These are phyloP conservation scores for Sycophila sp. DNA, from an alignment of 1,140 invertebrate genomes.

Conservation along the genomic window DNA sequence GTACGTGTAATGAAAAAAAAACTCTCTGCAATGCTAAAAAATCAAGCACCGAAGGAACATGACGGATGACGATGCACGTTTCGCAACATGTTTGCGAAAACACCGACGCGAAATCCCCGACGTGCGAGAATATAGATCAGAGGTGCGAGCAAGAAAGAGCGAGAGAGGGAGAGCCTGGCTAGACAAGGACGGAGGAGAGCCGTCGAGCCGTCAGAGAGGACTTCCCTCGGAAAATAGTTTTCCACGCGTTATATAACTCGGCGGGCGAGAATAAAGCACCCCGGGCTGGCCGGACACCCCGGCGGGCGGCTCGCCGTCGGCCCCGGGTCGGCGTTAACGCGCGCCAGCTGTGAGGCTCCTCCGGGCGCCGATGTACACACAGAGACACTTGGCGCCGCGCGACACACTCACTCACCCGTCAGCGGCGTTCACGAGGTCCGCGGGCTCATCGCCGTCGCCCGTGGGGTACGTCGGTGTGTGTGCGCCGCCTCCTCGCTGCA, in stretches of 20 bases:
- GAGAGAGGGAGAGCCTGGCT: too few relatives aligned
- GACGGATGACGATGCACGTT: constrained; percentile 7
- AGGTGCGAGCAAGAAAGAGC: background rate
- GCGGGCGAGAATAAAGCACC: too few relatives aligned
- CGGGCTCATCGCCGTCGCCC: background rate
- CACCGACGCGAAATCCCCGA: background rate
- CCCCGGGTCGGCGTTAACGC: too few relatives aligned
- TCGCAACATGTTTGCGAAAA: background rate
- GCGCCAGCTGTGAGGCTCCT: constrained; percentile 40
- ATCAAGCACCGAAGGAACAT: background rate
- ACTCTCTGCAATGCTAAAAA: background rate
- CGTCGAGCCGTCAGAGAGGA: too few relatives aligned
- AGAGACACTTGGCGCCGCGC: constrained; percentile 21
- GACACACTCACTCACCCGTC: constrained; percentile 23
- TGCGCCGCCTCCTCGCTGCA: too few relatives aligned
- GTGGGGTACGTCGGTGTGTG: too few relatives aligned
- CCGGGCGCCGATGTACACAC: constrained; percentile 15
- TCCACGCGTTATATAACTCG: constrained; percentile 16
- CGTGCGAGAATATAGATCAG: background rate
- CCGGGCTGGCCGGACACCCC: too few relatives aligned
- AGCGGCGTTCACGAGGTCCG: constrained; percentile 4
- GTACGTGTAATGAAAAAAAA: background rate
- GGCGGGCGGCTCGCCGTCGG: too few relatives aligned
- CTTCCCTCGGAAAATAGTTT: background rate
- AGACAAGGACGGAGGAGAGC: too few relatives aligned